phyloP scores from a whole-genome alignment of 1,140 invertebrate genomes.

The Sarcophaga peregrina region DNA sequence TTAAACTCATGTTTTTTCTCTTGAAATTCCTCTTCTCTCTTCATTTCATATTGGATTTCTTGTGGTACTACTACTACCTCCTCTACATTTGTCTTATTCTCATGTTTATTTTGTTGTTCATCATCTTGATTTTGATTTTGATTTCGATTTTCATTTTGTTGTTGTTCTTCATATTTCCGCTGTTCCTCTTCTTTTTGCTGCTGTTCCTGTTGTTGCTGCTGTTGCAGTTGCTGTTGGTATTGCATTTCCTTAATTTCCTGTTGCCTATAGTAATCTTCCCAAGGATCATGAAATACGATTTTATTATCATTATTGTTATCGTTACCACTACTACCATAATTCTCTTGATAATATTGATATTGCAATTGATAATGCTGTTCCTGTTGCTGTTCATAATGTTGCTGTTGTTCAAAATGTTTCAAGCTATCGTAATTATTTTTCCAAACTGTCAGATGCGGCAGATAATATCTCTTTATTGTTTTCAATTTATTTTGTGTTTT shows the following conservation, averaged over 20 bases:
- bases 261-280: conserved; percentile 70
- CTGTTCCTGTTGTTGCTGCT: background rate
- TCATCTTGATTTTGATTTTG: conserved; percentile 25
- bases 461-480: conserved; percentile 26
- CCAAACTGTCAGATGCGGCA: background rate
- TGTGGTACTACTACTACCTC: background rate
- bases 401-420: conserved; percentile 48
- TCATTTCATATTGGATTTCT: no score
- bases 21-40: no score
- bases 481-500: background rate
- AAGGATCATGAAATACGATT: conserved; percentile 67
- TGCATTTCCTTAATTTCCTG: conserved; percentile 48
- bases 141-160: conserved; percentile 15
- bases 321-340: conserved; percentile 32
- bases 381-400: conserved; percentile 48
- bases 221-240: background rate
- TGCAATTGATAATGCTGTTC: conserved; percentile 44
- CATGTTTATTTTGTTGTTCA: background rate
- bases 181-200: background rate
- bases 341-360: conserved; percentile 28
- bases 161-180: background rate
- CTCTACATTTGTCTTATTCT: background rate
- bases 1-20: no score
- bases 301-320: conserved; percentile 48
- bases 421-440: conserved; percentile 33